Conservation (phyloP, 2,113 vertebrate species). For the Syngnathus floridae region DNA sequence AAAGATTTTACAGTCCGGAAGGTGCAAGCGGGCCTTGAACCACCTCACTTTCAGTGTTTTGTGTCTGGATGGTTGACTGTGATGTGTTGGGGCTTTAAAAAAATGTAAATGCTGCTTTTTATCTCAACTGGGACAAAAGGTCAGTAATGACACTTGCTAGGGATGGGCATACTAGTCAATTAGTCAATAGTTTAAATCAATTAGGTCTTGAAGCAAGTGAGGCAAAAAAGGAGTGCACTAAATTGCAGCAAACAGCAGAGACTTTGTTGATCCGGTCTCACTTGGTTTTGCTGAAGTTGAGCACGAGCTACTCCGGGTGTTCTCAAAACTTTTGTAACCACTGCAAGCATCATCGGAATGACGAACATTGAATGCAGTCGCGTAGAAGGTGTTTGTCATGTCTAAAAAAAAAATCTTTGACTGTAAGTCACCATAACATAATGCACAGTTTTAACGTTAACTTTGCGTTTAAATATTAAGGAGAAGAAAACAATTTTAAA, state of each 20-base stretch:
- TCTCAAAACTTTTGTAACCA: no score
- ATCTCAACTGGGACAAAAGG: slow-evolving; percentile 61
- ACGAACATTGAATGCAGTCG: no score
- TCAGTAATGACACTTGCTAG: slow-evolving; percentile 62
- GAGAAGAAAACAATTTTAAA: background rate
- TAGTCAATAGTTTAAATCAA: background rate
- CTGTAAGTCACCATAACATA: background rate
- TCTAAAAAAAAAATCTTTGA: background rate
- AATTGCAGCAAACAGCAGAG: no score
- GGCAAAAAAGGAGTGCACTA: background rate
- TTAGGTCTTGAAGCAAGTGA: background rate
- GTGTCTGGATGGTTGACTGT: slow-evolving; percentile 45
- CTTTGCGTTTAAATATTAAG: background rate
- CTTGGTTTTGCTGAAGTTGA: background rate
- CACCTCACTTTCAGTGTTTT: slow-evolving; percentile 66
- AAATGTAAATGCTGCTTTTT: slow-evolving; percentile 42
- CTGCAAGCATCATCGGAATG: no score
- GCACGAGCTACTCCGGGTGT: background rate
- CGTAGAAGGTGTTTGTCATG: no score
- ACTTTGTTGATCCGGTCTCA: no score
- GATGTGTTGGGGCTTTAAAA: slow-evolving; percentile 33
- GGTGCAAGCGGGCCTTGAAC: slow-evolving; percentile 70
- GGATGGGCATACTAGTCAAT: background rate
- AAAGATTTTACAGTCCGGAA: slow-evolving; percentile 47
- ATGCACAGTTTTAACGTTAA: no score